phyloP scores from a whole-genome alignment of 2,888 invertebrate species.

The Aquatica leii region DNA sequence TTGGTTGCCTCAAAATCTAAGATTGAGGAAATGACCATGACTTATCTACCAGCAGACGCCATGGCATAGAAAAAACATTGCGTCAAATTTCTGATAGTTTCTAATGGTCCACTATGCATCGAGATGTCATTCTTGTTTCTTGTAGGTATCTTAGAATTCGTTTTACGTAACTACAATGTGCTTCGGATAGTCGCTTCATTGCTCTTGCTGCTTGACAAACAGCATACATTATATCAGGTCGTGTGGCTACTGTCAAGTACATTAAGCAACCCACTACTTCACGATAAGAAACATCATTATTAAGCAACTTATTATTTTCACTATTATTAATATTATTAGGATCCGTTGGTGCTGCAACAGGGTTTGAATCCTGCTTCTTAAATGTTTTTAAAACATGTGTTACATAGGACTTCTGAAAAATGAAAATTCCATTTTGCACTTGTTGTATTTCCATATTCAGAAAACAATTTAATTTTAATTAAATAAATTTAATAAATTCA shows the following conservation, averaged over 20 bases:
- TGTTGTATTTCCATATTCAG: too few species aligned
- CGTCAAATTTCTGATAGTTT: too few species aligned
- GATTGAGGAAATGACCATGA: too few species aligned
- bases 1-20: too few species aligned
- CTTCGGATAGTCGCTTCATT: background rate
- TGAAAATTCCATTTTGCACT: background rate
- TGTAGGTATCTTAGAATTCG: background rate
- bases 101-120: too few species aligned
- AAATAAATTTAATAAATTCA: background rate
- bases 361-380: background rate
- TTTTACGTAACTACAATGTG: background rate
- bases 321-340: background rate
- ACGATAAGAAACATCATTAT: background rate
- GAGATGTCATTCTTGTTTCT: too few species aligned
- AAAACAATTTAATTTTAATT: background rate
- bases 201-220: background rate
- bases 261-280: background rate
- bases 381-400: background rate
- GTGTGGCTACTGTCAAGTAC: background rate
- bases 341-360: background rate
- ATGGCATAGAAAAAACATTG: too few species aligned
- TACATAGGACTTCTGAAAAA: background rate
- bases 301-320: background rate
- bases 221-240: background rate
- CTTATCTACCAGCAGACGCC: too few species aligned